A percentile compares a stretch with the other conserved stretches of the same genome.
phyloP scores from a whole-genome alignment of 2,888 invertebrate genomes.

The Cloeon dipterum region DNA sequence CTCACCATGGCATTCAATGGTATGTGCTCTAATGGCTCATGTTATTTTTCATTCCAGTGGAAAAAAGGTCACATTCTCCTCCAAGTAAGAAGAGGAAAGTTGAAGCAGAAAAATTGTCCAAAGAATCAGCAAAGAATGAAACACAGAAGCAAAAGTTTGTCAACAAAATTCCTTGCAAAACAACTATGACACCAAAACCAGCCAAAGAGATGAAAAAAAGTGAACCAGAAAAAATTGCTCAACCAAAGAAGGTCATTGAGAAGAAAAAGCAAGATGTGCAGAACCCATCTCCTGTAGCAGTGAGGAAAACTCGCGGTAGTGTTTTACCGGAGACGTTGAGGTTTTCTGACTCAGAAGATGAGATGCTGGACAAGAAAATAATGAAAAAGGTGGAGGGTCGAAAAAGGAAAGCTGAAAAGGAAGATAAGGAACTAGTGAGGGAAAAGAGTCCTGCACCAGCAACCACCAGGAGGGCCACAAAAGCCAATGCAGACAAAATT shows the following conservation, averaged over 20 bases:
- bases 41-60: neutral
- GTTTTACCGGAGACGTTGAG: no score
- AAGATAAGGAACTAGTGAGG: constrained; percentile 1
- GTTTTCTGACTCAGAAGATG: no score
- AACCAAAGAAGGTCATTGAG: constrained; percentile 2
- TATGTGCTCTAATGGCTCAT: neutral
- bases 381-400: constrained; percentile 3
- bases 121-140: neutral
- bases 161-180: no score
- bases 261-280: neutral
- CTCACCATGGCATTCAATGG: constrained; percentile 13
- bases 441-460: neutral
- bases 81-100: constrained; percentile 20
- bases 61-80: neutral
- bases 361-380: no score
- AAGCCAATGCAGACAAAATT: neutral
- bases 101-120: constrained; percentile 14
- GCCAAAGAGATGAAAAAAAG: neutral
- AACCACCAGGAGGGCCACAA: neutral
- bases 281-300: neutral
- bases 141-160: no score
- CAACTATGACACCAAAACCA: no score
- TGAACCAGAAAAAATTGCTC: no score
- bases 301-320: no score
- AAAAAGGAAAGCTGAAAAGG: neutral